Evolutionary conservation across 1,140 invertebrate species (phyloP), one percentile per base, ranked within the genome.

Genomic region (Drosophila subobscura): DNA sequence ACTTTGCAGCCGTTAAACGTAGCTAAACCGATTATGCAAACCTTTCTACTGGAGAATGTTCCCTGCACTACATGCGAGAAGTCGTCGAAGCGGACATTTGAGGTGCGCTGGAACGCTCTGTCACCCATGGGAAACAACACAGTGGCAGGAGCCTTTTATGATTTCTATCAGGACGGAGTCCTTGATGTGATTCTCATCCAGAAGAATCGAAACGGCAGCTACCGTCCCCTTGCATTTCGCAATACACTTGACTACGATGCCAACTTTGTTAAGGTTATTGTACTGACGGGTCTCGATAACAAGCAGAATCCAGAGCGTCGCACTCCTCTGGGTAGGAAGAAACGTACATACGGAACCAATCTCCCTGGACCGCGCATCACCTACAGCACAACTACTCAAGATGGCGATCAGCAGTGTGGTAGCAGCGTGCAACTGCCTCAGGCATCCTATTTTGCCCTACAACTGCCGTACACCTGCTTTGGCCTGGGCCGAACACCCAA

Each of bases 401-500:
- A 97, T 80, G 97, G 97, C 1, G 93, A 94, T 47, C 93, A 93
- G 14, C 94, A 96, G 64, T 94, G 93, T 55, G 96, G 96, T 16
- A 94, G 95, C 27, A 95, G 96, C 29, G 95, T 96, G 0, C 98
- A 99, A 92, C 89, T 99, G 25, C 95, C 97, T 0, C 98, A 99
- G 91, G 97, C 97, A 20, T 96, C 97, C 0, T 96, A 99, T 89
- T 96, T 96, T 89, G 94, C 97, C 4, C 93, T 99, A 12, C 97
- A 98, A 92, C 92, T 99, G 44, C 98, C 99, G 0, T 99, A 98
- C 91, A 96, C 96, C 0, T 95, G 98, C 44, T 99, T 99, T 92
- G 99, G 99, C 5, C 92, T 99, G 3, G 98, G 98, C 12, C 94
- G 97, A 65, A 98, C 98, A 20, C 98, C 98, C 3, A 99, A 99